phyloP scores from a whole-genome alignment of 2,113 vertebrate species.

The Bolborhynchus lineola region DNA sequence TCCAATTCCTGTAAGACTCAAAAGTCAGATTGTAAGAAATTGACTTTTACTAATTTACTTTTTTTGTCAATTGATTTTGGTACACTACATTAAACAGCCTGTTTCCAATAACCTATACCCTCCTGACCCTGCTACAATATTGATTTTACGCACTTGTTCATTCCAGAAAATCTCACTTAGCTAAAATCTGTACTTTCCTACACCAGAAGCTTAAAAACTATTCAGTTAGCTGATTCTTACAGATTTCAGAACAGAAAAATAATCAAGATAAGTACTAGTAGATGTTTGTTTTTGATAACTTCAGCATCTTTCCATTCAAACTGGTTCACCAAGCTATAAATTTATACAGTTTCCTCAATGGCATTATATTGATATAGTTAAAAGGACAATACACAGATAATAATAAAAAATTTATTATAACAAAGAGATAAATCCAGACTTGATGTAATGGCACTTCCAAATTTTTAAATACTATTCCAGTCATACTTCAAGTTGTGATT shows the following conservation, averaged over 20 bases:
- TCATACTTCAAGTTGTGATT: not conserved
- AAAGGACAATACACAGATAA: not conserved
- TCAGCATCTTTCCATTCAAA: not conserved
- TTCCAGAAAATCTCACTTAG: not conserved
- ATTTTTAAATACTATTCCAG: not conserved
- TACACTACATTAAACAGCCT: not conserved
- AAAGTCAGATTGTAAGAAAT: slow-evolving; percentile 24
- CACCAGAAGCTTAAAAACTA: not conserved
- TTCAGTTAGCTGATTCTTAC: not conserved
- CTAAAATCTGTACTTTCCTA: not conserved
- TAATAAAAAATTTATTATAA: not conserved
- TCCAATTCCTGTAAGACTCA: not conserved
- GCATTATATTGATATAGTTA: not conserved
- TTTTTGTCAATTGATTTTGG: slow-evolving; percentile 25
- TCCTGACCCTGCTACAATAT: not conserved
- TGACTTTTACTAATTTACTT: not conserved
- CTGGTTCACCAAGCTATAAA: not conserved
- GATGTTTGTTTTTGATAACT: not conserved
- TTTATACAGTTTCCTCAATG: not conserved
- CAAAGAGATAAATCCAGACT: not conserved
- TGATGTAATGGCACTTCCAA: not conserved
- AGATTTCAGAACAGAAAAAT: not conserved
- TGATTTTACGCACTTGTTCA: not conserved
- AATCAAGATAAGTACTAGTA: not conserved
- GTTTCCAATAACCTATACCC: not conserved